Evolutionary conservation across 2,797 vertebrate species (phyloP).

Genomic region (Hyperoplus lanceolatus): DNA sequence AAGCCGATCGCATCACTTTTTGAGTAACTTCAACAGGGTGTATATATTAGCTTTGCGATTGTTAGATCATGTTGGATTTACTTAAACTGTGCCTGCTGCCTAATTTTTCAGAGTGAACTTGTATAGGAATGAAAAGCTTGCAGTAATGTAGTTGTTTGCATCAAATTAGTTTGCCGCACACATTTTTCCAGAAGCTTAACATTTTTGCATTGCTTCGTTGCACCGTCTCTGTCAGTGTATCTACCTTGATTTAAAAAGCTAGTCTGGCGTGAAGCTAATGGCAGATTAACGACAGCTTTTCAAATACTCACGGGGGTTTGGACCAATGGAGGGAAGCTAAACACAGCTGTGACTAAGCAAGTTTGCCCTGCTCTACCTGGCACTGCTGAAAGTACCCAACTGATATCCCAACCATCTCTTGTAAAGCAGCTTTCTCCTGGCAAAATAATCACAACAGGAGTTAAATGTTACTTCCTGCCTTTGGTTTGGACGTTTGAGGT

Average conservation of each 20-base stretch:
- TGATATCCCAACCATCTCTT: background rate
- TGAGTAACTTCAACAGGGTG: constrained; percentile 56
- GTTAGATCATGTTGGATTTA: constrained; percentile 58
- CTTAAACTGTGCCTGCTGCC: constrained; percentile 58
- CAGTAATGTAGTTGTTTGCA: constrained; percentile 53
- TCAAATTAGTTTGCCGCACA: constrained; percentile 49
- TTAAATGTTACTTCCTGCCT: constrained; percentile 49
- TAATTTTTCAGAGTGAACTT: constrained; percentile 47
- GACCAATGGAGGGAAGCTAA: constrained; percentile 39
- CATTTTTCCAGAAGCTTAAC: constrained; percentile 36
- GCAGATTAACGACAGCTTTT: constrained; percentile 38
- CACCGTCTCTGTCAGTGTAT: constrained; percentile 40
- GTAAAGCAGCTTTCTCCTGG: background rate
- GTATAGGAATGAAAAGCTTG: constrained; percentile 58
- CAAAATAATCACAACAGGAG: constrained; percentile 15
- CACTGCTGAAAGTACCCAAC: background rate
- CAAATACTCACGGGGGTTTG: constrained; percentile 5
- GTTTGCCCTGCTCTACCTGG: constrained; percentile 10
- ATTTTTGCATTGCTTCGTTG: constrained; percentile 43
- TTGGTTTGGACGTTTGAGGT: constrained; percentile 41
- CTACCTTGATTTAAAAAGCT: constrained; percentile 42
- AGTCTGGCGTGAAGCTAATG: constrained; percentile 41
- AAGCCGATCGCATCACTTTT: constrained; percentile 58
- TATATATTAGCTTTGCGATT: constrained; percentile 33
- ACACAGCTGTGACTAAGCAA: background rate